These are phyloP conservation scores for Probaryconus sp. DNA, from an alignment of 1,140 invertebrate species.

Conservation along the genomic window DNA sequence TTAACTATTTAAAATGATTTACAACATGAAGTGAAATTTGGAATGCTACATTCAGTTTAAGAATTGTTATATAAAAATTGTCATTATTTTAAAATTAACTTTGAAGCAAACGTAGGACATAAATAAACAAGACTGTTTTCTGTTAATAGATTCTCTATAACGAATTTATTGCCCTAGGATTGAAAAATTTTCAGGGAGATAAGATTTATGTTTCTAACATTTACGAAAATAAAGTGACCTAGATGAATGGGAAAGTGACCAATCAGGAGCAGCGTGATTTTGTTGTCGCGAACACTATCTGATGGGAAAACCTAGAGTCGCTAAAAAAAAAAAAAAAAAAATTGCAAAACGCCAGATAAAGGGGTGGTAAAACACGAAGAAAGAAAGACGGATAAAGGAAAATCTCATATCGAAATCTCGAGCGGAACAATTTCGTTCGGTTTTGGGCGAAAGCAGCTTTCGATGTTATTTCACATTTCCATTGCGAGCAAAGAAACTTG, in stretches of 20 bases:
- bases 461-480: conserved; percentile 37
- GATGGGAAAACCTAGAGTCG: conserved; percentile 27
- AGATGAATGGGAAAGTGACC: conserved; percentile 24
- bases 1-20: too few species aligned
- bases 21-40: too few species aligned
- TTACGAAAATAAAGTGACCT: conserved; percentile 14
- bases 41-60: too few species aligned
- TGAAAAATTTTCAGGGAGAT: conserved; percentile 20
- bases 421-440: conserved; percentile 20
- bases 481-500: conserved; percentile 22
- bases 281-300: too few species aligned
- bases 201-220: conserved; percentile 21
- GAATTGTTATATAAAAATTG: too few species aligned
- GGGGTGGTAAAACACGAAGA: conserved; percentile 1
- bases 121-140: too few species aligned
- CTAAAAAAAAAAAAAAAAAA: background rate
- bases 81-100: too few species aligned
- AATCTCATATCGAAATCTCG: conserved; percentile 35
- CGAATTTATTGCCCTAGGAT: conserved; percentile 15
- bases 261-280: conserved; percentile 2
- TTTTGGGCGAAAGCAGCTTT: conserved; percentile 22
- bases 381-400: conserved; percentile 13
- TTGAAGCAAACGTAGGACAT: too few species aligned
- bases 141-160: conserved; percentile 12
- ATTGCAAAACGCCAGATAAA: conserved; percentile 9